Evolutionary conservation across 2,113 vertebrate species (phyloP).

Genomic region (Hypomesus transpacificus): DNA sequence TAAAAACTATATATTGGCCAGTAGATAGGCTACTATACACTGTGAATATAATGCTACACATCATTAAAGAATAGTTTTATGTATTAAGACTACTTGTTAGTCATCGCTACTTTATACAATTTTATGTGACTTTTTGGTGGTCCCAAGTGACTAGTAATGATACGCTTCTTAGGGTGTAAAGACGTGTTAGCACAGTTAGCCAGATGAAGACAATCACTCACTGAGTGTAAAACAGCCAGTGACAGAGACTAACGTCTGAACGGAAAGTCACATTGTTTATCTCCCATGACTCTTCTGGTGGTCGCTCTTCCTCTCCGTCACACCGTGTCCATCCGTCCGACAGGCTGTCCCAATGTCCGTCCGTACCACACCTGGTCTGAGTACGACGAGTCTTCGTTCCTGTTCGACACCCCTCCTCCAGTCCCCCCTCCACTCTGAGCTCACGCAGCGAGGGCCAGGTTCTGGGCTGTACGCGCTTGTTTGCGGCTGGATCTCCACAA

Average conservation of each 20-base stretch:
- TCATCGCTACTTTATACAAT: too few species aligned
- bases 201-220: conserved; percentile 50
- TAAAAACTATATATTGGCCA: too few species aligned
- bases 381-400: not conserved
- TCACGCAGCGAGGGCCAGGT: too few species aligned
- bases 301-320: conserved; percentile 22
- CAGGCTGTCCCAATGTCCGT: conserved; percentile 41
- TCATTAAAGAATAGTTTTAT: too few species aligned
- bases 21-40: too few species aligned
- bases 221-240: conserved; percentile 41
- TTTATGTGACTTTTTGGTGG: too few species aligned
- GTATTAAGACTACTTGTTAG: too few species aligned
- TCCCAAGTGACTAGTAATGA: too few species aligned
- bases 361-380: conserved; percentile 29
- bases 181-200: conserved; percentile 11
- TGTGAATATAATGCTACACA: too few species aligned
- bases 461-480: conserved; percentile 39
- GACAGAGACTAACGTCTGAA: conserved; percentile 26
- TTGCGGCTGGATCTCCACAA: conserved; percentile 47
- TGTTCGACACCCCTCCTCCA: not conserved
- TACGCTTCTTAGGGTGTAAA: too few species aligned
- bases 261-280: conserved; percentile 54
- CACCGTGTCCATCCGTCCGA: conserved; percentile 24
- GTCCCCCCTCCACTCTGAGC: conserved; percentile 1
- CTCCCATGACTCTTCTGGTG: conserved; percentile 32